Evolutionary conservation across 2,113 vertebrate species (phyloP), one percentile per base, ranked within the genome.

Genomic region (Carollia perspicillata): DNA sequence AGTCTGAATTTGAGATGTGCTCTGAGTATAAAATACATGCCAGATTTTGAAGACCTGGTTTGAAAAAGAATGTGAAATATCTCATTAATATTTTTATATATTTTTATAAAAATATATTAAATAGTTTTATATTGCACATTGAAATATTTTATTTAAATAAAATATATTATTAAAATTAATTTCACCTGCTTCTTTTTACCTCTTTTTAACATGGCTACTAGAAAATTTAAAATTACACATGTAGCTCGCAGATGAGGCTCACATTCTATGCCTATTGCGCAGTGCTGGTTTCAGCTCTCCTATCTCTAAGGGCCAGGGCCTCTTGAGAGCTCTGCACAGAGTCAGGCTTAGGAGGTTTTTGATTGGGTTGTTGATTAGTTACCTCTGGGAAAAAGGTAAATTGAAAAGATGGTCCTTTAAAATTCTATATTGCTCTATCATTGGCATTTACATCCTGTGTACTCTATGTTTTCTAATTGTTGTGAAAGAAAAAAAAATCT

Each of bases 61-160:
- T 1, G 1, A 86, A 71, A 94, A 75, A 58, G 53, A 78, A 44
- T 47, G 35, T 44, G 7, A 80, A 77, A 44, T 35, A 72, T 20
- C 47, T 87, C 63, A 30, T 47, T 58, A 55, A 68, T 58, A 53
- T 37, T 53, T 96, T 85, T 65, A 69, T 51, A 93, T 49, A 60
- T 71, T 58, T 63, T 78, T 95, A 83, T 72, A 47, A 89, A 89
- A 83, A 87, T 71, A 60, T 1, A 40, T 72, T 22, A 79, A n/a
- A n/a, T n/a, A n/a, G n/a, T n/a, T n/a, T n/a, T n/a, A n/a, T n/a
- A n/a, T n/a, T n/a, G n/a, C n/a, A n/a, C n/a, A n/a, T n/a, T n/a
- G n/a, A n/a, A n/a, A n/a, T n/a, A 93, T 49, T 66, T 71, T 58
- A 63, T 63, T 78, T 95, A 83, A 78, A 47, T 60, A 89, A 89